A percentile compares a stretch with the other conserved stretches of the same genome.
Conservation (phyloP, 1,140 invertebrate species). For the Drosophila fuyamai region DNA sequence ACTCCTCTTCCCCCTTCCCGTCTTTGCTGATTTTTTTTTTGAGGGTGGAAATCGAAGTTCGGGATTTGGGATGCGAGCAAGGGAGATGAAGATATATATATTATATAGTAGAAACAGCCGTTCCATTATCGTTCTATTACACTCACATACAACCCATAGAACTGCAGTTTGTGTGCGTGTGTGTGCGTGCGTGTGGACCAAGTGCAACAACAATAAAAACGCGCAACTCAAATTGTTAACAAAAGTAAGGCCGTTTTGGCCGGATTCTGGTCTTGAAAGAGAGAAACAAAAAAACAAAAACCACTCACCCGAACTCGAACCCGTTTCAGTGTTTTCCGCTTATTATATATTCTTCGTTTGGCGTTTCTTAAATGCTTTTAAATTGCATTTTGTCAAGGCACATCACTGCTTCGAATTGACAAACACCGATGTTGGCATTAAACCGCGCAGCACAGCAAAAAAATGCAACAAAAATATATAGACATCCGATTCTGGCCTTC, state of each 20-base stretch:
- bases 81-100: conserved; percentile 9
- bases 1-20: conserved; percentile 4
- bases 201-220: conserved; percentile 23
- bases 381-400: conserved; percentile 61
- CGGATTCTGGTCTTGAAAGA: conserved; percentile 36
- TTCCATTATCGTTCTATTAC: conserved; percentile 42
- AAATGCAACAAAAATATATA: conserved; percentile 17
- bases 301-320: conserved; percentile 56
- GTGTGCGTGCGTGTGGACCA: conserved; percentile 32
- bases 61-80: conserved; percentile 35
- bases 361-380: conserved; percentile 37
- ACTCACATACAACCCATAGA: background rate
- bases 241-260: conserved; percentile 14
- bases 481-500: conserved; percentile 23
- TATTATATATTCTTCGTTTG: conserved; percentile 27
- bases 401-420: conserved; percentile 15
- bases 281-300: background rate
- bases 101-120: conserved; percentile 35
- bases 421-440: conserved; percentile 9
- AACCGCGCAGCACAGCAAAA: conserved; percentile 26
- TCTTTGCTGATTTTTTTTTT: conserved; percentile 31
- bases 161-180: conserved; percentile 4
- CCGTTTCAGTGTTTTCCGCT: conserved; percentile 46
- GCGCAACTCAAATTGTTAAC: conserved; percentile 45
- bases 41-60: conserved; percentile 28